Conservation (phyloP, 1,140 invertebrate species). For the Drosophila parvula region DNA sequence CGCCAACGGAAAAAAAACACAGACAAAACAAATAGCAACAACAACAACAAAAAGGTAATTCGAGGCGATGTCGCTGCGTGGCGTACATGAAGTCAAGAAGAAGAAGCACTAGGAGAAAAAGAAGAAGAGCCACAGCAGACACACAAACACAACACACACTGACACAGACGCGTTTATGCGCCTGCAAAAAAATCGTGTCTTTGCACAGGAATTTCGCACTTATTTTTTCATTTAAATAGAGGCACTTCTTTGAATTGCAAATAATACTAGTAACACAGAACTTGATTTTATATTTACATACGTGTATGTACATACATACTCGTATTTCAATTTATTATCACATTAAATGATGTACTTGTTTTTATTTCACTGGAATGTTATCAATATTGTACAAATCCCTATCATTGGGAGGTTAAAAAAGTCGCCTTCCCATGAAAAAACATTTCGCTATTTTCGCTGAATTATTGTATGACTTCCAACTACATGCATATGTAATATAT, state of each 20-base stretch:
- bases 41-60: constrained; percentile 32
- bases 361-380: constrained; percentile 4
- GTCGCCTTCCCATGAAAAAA: not conserved
- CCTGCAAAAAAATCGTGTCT: constrained; percentile 1
- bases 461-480: not conserved
- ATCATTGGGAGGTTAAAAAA: not conserved
- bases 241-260: not conserved
- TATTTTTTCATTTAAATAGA: too few species aligned
- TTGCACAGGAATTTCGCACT: constrained; percentile 4
- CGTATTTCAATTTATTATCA: not conserved
- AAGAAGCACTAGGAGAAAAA: constrained; percentile 13
- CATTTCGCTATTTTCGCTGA: not conserved
- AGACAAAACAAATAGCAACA: constrained; percentile 5
- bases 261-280: too few species aligned
- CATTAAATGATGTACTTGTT: not conserved
- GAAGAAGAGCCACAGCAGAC: constrained; percentile 31
- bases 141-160: constrained; percentile 4
- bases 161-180: constrained; percentile 38
- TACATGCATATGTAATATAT: too few species aligned
- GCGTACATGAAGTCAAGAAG: constrained; percentile 19
- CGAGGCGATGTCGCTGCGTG: constrained; percentile 51
- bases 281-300: not conserved
- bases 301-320: too few species aligned
- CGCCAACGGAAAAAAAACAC: constrained; percentile 14
- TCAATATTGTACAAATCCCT: not conserved